phyloP scores from a whole-genome alignment of 2,888 invertebrate species.

The Octonoba sinensis region DNA sequence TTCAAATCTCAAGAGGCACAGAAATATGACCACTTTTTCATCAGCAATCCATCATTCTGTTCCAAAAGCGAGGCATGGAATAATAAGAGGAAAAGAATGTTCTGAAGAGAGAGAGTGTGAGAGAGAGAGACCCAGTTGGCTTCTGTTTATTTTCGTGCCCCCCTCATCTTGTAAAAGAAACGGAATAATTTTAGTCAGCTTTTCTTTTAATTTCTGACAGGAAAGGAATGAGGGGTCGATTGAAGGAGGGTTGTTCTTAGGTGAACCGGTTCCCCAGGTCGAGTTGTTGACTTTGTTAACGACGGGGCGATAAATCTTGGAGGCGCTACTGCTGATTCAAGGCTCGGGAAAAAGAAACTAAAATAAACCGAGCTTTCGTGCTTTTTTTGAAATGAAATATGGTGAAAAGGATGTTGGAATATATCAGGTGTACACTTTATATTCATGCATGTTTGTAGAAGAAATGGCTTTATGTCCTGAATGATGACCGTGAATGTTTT shows the following conservation, averaged over 20 bases:
- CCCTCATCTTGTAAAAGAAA: slow-evolving; percentile 19
- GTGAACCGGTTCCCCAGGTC: slow-evolving; percentile 7
- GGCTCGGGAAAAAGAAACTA: slow-evolving; percentile 6
- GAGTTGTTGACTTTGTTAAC: slow-evolving; percentile 51
- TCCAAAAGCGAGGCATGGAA: slow-evolving; percentile 12
- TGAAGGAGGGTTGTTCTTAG: slow-evolving; percentile 11
- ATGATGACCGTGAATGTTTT: no score
- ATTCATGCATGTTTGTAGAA: no score
- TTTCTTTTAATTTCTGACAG: slow-evolving; percentile 52
- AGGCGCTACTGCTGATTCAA: slow-evolving; percentile 35
- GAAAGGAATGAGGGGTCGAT: slow-evolving; percentile 45
- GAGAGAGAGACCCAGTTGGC: neutral
- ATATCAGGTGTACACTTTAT: no score
- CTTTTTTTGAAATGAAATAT: slow-evolving; percentile 9
- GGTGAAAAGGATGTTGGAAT: neutral
- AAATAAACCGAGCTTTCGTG: no score
- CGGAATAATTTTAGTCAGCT: slow-evolving; percentile 19
- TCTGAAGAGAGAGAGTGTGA: neutral
- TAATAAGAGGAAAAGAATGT: slow-evolving; percentile 13
- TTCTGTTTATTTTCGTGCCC: slow-evolving; percentile 17
- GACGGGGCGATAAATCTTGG: slow-evolving; percentile 37
- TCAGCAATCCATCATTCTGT: slow-evolving; percentile 20
- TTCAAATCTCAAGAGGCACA: slow-evolving; percentile 14
- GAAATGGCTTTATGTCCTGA: no score
- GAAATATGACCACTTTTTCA: slow-evolving; percentile 12